phyloP scores from a whole-genome alignment of 2,888 invertebrate genomes.

The Augochlorella aurata region DNA sequence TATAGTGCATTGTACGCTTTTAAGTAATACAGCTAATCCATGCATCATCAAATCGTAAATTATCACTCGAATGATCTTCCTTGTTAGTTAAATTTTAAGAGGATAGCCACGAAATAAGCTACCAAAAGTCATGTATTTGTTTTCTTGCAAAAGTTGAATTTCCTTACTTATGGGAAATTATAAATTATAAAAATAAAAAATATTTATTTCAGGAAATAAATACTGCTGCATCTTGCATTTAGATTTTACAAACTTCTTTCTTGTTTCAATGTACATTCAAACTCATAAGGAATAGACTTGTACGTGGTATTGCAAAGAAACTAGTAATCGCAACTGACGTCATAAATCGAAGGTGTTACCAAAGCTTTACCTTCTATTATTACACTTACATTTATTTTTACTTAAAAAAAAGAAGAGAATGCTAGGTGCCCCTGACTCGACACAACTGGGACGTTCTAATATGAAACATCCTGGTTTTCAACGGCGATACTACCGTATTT shows the following conservation, averaged over 20 bases:
- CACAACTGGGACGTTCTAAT: conserved; percentile 24
- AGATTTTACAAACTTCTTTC: conserved; percentile 7
- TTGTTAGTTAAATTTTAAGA: background rate
- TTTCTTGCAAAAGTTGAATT: conserved; percentile 3
- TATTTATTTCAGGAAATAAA: background rate
- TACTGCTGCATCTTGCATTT: background rate
- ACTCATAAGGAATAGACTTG: conserved; percentile 3
- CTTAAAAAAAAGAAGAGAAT: conserved; percentile 48
- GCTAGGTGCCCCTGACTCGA: conserved; percentile 42
- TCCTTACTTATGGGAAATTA: background rate
- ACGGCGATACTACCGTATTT: conserved; percentile 24
- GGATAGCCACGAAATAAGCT: background rate
- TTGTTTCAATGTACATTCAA: background rate
- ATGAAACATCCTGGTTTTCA: background rate
- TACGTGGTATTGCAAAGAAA: background rate
- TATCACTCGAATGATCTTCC: background rate
- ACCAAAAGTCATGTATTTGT: background rate
- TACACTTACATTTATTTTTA: conserved; percentile 48
- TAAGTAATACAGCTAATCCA: conserved; percentile 37
- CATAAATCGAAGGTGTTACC: conserved; percentile 30
- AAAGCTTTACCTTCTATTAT: conserved; percentile 40
- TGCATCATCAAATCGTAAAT: conserved; percentile 30
- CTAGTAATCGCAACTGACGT: conserved; percentile 23
- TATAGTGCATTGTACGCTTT: conserved; percentile 47
- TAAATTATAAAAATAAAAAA: background rate